Evolutionary conservation across 2,888 invertebrate genomes (phyloP).

Genomic region (Trichogramma evanescens): DNA sequence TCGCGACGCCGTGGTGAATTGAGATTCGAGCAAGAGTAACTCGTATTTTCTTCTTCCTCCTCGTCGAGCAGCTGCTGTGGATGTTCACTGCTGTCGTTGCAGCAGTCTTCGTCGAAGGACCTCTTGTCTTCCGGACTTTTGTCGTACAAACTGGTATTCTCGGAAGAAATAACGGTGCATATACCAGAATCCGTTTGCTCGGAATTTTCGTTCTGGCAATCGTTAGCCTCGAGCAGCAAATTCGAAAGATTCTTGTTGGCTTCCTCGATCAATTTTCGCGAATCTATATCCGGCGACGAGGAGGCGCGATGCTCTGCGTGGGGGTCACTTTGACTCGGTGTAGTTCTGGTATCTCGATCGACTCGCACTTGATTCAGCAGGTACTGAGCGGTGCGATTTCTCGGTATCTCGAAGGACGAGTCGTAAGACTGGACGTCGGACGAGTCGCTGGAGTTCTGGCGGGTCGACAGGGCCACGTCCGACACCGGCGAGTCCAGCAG

Average conservation of each 20-base stretch:
- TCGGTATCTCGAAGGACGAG: constrained; percentile 51
- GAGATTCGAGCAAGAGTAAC: constrained; percentile 42
- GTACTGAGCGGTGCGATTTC: constrained; percentile 52
- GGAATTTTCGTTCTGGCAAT: constrained; percentile 55
- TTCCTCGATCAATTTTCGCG: constrained; percentile 43
- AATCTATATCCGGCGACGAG: constrained; percentile 43
- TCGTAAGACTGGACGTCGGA: constrained; percentile 13
- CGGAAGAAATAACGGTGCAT: constrained; percentile 54
- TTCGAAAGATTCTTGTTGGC: constrained; percentile 44
- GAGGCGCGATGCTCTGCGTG: constrained; percentile 28
- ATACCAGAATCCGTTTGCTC: constrained; percentile 64
- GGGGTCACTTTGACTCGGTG: constrained; percentile 37
- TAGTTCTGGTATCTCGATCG: too few relatives aligned
- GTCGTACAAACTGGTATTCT: constrained; percentile 59
- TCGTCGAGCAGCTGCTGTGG: constrained; percentile 10
- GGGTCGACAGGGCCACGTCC: neutral
- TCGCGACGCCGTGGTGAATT: constrained; percentile 37
- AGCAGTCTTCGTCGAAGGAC: constrained; percentile 34
- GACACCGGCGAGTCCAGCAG: neutral
- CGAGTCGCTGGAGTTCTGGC: constrained; percentile 16
- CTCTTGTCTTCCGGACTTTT: constrained; percentile 45
- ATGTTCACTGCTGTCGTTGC: constrained; percentile 8
- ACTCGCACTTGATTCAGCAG: constrained; percentile 50
- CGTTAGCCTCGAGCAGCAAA: constrained; percentile 48
- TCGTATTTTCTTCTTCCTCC: constrained; percentile 38